These are phyloP conservation scores for Trematomus bernacchii DNA, from an alignment of 2,797 vertebrate genomes.

Conservation along the genomic window DNA sequence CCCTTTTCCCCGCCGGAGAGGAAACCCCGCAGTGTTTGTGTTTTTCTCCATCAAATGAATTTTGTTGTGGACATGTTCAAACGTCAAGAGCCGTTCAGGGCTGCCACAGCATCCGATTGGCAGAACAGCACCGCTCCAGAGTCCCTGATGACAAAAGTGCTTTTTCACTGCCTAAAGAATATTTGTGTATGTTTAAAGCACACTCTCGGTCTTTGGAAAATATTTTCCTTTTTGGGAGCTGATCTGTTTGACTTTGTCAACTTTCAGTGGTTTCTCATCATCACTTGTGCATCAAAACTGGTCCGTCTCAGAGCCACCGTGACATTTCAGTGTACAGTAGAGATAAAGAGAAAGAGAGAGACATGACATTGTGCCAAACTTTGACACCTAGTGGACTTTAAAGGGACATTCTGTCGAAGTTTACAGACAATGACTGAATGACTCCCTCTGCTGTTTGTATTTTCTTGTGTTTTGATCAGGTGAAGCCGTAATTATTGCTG, in stretches of 20 bases:
- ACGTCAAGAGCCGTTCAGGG: conserved; percentile 89
- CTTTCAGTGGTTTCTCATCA: conserved; percentile 92
- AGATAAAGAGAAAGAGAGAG: conserved; percentile 53
- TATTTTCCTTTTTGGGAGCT: conserved; percentile 88
- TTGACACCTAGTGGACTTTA: conserved; percentile 77
- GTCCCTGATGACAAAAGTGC: conserved; percentile 92
- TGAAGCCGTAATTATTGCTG: conserved; percentile 81
- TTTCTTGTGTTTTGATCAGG: conserved; percentile 83
- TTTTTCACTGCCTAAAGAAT: conserved; percentile 99
- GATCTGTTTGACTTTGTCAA: conserved; percentile 90
- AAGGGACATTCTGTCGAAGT: conserved; percentile 74
- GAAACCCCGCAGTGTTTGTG: conserved; percentile 90
- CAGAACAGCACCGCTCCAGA: conserved; percentile 87
- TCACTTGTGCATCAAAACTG: conserved; percentile 89
- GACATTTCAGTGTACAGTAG: conserved; percentile 65
- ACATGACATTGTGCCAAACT: conserved; percentile 86
- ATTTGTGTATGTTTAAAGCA: conserved; percentile 95
- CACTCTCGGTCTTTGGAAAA: conserved; percentile 79
- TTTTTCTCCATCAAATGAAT: conserved; percentile 88
- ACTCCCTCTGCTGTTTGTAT: conserved; percentile 82
- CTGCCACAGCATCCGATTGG: conserved; percentile 77
- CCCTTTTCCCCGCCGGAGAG: conserved; percentile 86
- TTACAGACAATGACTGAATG: conserved; percentile 75
- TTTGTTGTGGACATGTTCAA: conserved; percentile 90
- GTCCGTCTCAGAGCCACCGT: conserved; percentile 81